Base-by-base conservation (phyloP, 1,140 invertebrate species). In the Lerema accius region DNA sequence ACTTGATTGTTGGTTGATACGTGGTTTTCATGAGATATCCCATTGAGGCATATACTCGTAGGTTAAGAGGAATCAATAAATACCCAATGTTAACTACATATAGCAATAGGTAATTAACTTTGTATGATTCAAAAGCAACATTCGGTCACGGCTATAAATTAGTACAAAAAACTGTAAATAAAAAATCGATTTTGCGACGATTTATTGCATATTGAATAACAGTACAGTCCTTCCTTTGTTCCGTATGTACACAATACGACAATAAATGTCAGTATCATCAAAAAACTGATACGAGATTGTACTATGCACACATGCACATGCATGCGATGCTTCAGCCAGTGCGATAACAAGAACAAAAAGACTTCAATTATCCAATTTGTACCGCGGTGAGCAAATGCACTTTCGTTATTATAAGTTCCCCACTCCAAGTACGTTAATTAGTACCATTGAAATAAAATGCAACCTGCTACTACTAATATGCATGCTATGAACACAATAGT, bases 321-420 rank as follows among this genome's bases (percentile, higher is more conserved):
- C 55, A 58, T 51, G 32, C 53, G 35, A 58, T 64, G 46, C 65
- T 66, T 68, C 64, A 74, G 65, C 59, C 61, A 50, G 59, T 59
- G 64, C 58, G 51, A 60, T 56, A 69, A 64, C 62, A 42, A 26
- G 42, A 66, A 73, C 62, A 80, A 71, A 77, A 73, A 75, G 66
- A 72, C 72, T 73, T 63, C 74, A 77, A 80, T 80, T 75, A 77
- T 69, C 66, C 70, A 73, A 75, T 73, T 73, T 77, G 63, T 65
- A 64, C 61, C 63, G 63, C 56, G 56, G 46, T 63, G 58, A 62
- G 51, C 61, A 55, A 53, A 40, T 23, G 28, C 50, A 67, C 64
- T 45, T 67, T 70, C 67, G 71, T 73, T 73, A 73, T 70, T 67
- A 74, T 73, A 76, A 69, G 67, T 72, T 69, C 62, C 39, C 62